Evolutionary conservation across 2,797 vertebrate genomes (phyloP), one percentile per base, ranked within the genome.

Genomic region (Danionella dracula): DNA sequence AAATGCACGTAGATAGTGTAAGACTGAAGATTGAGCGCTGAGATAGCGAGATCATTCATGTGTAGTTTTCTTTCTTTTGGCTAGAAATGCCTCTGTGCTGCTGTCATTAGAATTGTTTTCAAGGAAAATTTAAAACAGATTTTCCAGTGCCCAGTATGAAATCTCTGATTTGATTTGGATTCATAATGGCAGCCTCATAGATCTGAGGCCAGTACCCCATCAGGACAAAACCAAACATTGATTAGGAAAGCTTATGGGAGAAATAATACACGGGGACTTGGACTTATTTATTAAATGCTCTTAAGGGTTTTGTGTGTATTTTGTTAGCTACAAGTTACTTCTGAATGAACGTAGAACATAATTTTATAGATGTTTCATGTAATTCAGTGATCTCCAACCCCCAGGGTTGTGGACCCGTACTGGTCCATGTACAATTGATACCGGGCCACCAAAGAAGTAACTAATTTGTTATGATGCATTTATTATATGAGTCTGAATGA

Each of bases 41-140:
- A 38, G 80, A 75, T 82, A 74, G 40, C 58, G 46, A 68, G 74
- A 78, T 78, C 77, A 76, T 76, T 76, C 73, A 81, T 82, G 79
- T 82, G 75, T 71, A 70, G 71, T 67, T 68, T 66, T 59, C 54
- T 68, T 27, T 70, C 64, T 69, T 59, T 68, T 61, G 45, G 79
- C 83, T 79, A 85, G 79, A 68, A 79, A 68, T 69, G 69, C 69
- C 66, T 78, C 79, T 73, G 65, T 57, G 41, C 73, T 77, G 70
- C 62, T 71, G 72, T 76, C 77, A 72, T 73, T 82, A 74, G 40
- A 72, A 70, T 68, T 76, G 75, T 82, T 80, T 82, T 80, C 80
- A 86, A 76, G 77, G 80, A 83, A 87, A 88, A 88, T 85, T 59
- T 72, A 77, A 90, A 82, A 83, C 84, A 89, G 78, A 85, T 88